Evolutionary conservation across 2,888 invertebrate species (phyloP).

Genomic region (Rotaria macrura): DNA sequence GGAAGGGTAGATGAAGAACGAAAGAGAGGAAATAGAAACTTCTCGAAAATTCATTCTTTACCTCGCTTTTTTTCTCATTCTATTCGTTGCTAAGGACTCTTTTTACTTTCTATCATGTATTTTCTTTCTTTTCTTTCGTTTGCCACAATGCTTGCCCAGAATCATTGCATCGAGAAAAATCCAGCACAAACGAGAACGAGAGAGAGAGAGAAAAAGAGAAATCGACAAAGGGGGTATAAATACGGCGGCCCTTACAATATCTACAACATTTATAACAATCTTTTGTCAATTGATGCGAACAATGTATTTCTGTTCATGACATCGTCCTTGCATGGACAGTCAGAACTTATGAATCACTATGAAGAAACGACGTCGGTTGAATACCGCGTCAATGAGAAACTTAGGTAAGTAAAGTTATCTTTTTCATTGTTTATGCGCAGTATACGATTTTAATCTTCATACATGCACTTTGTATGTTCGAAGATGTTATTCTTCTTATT

Average conservation of each 20-base stretch:
- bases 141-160: not conserved
- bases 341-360: not conserved
- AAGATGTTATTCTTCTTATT: not conserved
- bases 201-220: not conserved
- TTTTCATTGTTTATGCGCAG: not conserved
- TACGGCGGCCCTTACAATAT: not conserved
- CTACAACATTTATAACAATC: not conserved
- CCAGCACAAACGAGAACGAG: not conserved
- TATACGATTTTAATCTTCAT: not conserved
- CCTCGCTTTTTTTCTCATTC: not conserved
- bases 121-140: not conserved
- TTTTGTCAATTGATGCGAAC: not conserved
- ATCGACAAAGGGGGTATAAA: not conserved
- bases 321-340: not conserved
- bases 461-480: not conserved
- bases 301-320: not conserved
- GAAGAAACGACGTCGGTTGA: not conserved
- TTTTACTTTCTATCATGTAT: not conserved
- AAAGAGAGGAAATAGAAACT: not conserved
- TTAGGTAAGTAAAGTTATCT: not conserved
- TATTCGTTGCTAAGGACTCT: not conserved
- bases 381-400: not conserved
- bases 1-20: not conserved
- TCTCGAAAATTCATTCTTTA: not conserved
- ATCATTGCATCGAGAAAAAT: not conserved